These are phyloP conservation scores for Meles meles DNA, from an alignment of 2,113 vertebrate genomes.

Conservation along the genomic window DNA sequence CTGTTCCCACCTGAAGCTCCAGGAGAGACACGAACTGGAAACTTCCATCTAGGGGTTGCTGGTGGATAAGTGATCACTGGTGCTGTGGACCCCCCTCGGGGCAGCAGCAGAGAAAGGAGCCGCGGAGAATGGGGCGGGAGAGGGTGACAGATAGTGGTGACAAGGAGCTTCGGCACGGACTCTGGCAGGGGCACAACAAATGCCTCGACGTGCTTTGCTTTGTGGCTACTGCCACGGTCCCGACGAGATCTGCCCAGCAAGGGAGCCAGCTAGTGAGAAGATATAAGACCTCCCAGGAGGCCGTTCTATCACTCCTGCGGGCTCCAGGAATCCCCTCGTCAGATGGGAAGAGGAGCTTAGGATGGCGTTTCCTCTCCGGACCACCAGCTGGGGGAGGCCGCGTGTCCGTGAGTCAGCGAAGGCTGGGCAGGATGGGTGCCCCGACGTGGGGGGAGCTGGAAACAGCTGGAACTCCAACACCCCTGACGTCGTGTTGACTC, in stretches of 20 bases:
- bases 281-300: background rate
- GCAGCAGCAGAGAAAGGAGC: too few relatives aligned
- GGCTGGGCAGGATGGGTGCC: background rate
- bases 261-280: background rate
- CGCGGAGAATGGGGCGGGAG: rapidly evolving
- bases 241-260: background rate
- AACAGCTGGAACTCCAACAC: background rate
- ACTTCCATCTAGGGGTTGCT: background rate
- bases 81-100: background rate
- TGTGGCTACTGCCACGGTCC: background rate
- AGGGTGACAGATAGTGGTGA: background rate
- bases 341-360: background rate
- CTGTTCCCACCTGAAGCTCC: background rate
- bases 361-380: background rate
- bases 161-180: background rate
- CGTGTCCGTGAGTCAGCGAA: background rate
- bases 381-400: background rate
- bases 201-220: background rate
- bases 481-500: background rate
- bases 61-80: background rate
- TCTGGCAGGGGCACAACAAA: background rate
- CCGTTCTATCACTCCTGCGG: background rate
- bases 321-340: background rate
- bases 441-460: background rate
- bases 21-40: background rate